Evolutionary conservation across 2,797 vertebrate genomes (phyloP).

Genomic region (Parotocinclus haroldoi): DNA sequence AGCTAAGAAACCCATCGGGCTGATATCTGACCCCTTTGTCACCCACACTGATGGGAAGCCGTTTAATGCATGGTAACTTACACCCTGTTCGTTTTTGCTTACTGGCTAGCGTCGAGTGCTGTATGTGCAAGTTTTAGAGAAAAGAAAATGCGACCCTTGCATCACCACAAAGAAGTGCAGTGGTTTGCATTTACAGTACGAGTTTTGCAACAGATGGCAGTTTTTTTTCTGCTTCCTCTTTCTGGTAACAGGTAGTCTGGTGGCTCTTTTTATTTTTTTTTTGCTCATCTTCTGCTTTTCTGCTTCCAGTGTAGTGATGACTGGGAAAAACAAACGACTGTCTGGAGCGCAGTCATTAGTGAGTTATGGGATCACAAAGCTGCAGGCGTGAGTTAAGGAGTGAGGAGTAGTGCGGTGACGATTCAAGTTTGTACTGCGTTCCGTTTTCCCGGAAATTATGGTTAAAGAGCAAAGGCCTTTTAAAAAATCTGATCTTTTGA

Average conservation of each 20-base stretch:
- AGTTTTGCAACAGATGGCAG: slow-evolving; percentile 51
- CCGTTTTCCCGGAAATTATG: too few species aligned
- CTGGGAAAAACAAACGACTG: neutral
- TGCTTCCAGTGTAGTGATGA: slow-evolving; percentile 29
- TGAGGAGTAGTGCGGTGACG: neutral
- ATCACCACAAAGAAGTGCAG: slow-evolving; percentile 42
- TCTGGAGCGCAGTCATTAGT: slow-evolving; percentile 12
- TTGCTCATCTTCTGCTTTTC: slow-evolving; percentile 19
- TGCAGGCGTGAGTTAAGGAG: neutral
- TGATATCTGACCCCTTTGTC: too few species aligned
- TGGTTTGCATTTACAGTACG: slow-evolving; percentile 50
- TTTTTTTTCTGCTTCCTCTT: slow-evolving; percentile 50
- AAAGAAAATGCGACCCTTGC: slow-evolving; percentile 39
- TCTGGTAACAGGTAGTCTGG: slow-evolving; percentile 35
- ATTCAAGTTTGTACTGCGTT: too few species aligned
- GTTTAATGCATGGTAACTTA: neutral
- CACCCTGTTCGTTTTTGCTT: slow-evolving; percentile 7
- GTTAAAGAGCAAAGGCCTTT: too few species aligned
- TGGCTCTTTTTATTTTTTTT: neutral
- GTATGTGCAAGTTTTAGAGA: slow-evolving; percentile 35
- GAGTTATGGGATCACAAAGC: neutral
- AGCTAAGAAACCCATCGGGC: neutral
- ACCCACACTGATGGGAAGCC: neutral
- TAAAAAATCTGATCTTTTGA: too few species aligned
- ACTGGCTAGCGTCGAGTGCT: slow-evolving; percentile 32